Percentiles rank a stretch among this genome's conserved stretches.
These are phyloP conservation scores for Oryzias dopingdopingensis DNA, from an alignment of 2,797 vertebrate species.

Conservation along the genomic window DNA sequence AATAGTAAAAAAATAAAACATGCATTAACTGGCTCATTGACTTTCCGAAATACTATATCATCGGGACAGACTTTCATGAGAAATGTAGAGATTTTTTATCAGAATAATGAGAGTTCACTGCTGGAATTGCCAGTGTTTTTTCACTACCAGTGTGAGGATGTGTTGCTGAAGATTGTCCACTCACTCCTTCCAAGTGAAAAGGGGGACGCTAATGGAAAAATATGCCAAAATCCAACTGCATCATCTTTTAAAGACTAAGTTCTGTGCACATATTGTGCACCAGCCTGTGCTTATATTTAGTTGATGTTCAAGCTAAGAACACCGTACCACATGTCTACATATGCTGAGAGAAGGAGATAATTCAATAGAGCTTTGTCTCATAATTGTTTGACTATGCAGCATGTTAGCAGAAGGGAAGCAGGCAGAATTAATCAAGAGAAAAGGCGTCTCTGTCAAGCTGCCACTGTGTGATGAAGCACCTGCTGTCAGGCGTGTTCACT, in stretches of 20 bases:
- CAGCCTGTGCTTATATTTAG: not conserved
- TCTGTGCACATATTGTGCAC: too few relatives aligned
- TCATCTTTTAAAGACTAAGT: too few relatives aligned
- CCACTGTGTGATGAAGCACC: slow-evolving; percentile 69
- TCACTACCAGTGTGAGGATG: slow-evolving; percentile 21
- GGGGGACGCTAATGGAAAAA: slow-evolving; percentile 11
- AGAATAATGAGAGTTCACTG: slow-evolving; percentile 28
- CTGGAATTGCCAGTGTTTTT: slow-evolving; percentile 29
- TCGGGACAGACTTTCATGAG: slow-evolving; percentile 28
- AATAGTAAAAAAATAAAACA: slow-evolving; percentile 8
- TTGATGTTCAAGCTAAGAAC: not conserved
- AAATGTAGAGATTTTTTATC: slow-evolving; percentile 30
- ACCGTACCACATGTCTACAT: too few relatives aligned
- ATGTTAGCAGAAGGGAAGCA: slow-evolving; percentile 30
- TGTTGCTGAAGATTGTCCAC: slow-evolving; percentile 29
- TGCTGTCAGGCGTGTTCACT: slow-evolving; percentile 67
- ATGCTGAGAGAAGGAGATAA: slow-evolving; percentile 2
- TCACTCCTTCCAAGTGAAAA: slow-evolving; percentile 16
- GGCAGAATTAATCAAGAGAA: slow-evolving; percentile 64
- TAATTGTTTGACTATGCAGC: slow-evolving; percentile 17
- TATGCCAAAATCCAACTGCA: slow-evolving; percentile 18
- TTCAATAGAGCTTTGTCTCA: slow-evolving; percentile 24
- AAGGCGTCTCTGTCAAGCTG: slow-evolving; percentile 62
- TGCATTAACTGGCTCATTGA: slow-evolving; percentile 54
- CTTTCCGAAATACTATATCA: slow-evolving; percentile 38